Conservation (phyloP, 2,888 invertebrate genomes). For the Hirtodrosophila alboralis region DNA sequence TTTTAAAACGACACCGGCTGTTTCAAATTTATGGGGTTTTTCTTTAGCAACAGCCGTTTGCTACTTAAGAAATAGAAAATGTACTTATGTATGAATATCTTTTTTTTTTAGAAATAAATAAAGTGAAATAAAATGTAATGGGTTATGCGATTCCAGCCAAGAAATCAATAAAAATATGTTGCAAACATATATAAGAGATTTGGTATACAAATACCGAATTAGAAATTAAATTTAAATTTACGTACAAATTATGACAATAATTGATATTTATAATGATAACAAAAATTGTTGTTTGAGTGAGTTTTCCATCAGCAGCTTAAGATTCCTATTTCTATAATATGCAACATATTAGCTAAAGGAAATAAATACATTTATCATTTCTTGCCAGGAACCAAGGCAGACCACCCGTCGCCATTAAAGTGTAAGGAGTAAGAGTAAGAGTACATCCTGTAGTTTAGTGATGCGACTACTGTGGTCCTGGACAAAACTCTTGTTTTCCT, state of each 20-base stretch:
- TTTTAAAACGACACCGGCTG: slow-evolving; percentile 75
- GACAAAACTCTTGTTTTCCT: slow-evolving; percentile 71
- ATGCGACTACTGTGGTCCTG: slow-evolving; percentile 64
- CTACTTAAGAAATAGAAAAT: slow-evolving; percentile 54
- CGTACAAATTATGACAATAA: neutral
- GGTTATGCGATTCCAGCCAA: no score
- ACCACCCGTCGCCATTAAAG: slow-evolving; percentile 78
- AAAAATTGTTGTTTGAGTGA: slow-evolving; percentile 6
- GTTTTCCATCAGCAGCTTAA: slow-evolving; percentile 3
- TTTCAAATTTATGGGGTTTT: slow-evolving; percentile 69
- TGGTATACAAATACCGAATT: no score
- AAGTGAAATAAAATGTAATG: neutral
- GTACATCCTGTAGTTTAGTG: slow-evolving; percentile 75
- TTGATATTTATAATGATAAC: slow-evolving; percentile 11
- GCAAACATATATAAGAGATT: no score
- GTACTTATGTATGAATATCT: slow-evolving; percentile 46
- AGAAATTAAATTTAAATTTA: no score
- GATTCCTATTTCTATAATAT: slow-evolving; percentile 29
- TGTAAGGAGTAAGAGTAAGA: slow-evolving; percentile 40
- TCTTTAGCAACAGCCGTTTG: slow-evolving; percentile 62
- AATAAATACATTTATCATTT: slow-evolving; percentile 82
- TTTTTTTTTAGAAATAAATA: neutral
- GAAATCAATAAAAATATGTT: no score
- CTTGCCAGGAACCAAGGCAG: slow-evolving; percentile 64
- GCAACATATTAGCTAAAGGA: slow-evolving; percentile 59